Conservation (phyloP, 1,140 invertebrate genomes). For the Diachasma alloeum region DNA sequence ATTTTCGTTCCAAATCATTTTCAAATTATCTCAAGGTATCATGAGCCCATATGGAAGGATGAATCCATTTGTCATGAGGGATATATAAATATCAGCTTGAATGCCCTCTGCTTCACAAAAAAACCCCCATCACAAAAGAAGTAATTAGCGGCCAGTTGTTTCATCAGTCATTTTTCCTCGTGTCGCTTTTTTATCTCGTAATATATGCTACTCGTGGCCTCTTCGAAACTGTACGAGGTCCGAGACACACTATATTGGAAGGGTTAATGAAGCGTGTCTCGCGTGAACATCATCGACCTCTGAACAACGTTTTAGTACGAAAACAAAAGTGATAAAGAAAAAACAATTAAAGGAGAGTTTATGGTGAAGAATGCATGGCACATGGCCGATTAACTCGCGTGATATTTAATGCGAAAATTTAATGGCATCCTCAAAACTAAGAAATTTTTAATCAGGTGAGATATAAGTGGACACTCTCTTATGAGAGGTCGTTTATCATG, state of each 20-base stretch:
- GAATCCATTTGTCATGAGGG: too few species aligned
- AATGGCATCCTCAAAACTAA: constrained; percentile 20
- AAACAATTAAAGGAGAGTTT: constrained; percentile 18
- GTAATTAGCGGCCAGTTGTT: constrained; percentile 55
- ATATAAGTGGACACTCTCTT: background rate
- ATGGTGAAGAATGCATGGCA: constrained; percentile 32
- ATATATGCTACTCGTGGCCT: constrained; percentile 26
- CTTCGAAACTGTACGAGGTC: constrained; percentile 36
- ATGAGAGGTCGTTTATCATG: constrained; percentile 40
- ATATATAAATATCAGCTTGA: constrained; percentile 48
- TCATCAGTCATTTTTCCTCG: constrained; percentile 52
- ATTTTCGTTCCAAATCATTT: too few species aligned
- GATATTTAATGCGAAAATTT: constrained; percentile 44
- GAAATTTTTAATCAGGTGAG: constrained; percentile 53
- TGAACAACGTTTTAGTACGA: background rate
- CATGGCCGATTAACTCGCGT: constrained; percentile 48
- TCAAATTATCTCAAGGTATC: too few species aligned
- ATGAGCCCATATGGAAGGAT: too few species aligned
- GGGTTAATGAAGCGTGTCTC: constrained; percentile 52
- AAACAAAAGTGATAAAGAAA: background rate
- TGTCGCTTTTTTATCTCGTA: background rate
- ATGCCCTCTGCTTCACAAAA: constrained; percentile 51
- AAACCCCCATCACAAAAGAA: constrained; percentile 46
- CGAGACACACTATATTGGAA: constrained; percentile 53
- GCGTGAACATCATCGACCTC: background rate